These are phyloP conservation scores for Camponotus fellah DNA, from an alignment of 2,888 invertebrate genomes.

Conservation along the genomic window DNA sequence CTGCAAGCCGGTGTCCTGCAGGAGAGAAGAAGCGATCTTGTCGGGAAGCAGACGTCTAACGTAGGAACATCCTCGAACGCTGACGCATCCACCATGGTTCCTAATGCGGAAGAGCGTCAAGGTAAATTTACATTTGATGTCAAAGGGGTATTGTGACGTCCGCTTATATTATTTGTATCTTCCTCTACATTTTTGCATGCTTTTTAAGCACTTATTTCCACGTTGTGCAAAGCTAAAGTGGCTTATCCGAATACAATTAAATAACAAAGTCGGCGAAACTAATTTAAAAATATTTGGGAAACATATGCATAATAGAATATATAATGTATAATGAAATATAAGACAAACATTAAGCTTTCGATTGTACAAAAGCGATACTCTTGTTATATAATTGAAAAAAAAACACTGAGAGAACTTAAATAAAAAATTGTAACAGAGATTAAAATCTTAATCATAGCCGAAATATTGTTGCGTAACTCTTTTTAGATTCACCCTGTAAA, in stretches of 20 bases:
- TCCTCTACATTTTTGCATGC: background rate
- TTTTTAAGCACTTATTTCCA: background rate
- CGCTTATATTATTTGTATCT: slow-evolving; percentile 18
- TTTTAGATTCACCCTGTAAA: slow-evolving; percentile 1
- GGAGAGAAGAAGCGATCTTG: slow-evolving; percentile 81
- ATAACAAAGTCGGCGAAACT: background rate
- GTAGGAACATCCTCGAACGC: slow-evolving; percentile 86
- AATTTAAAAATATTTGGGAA: background rate
- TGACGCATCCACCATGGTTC: slow-evolving; percentile 87
- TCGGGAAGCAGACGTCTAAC: slow-evolving; percentile 86
- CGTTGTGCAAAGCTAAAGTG: background rate
- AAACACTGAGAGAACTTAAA: background rate
- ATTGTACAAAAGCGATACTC: background rate
- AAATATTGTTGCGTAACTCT: slow-evolving; percentile 1
- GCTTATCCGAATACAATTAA: background rate
- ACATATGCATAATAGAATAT: background rate
- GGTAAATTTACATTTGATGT: slow-evolving; percentile 70
- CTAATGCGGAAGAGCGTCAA: slow-evolving; percentile 87
- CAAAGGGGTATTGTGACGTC: background rate
- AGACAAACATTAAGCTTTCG: background rate
- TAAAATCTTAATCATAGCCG: background rate
- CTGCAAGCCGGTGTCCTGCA: slow-evolving; percentile 79
- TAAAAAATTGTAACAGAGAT: background rate
- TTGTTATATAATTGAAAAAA: slow-evolving; percentile 14
- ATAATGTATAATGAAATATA: background rate